Base-by-base conservation (phyloP, 1,140 invertebrate species). In the Coenobita brevimanus region DNA sequence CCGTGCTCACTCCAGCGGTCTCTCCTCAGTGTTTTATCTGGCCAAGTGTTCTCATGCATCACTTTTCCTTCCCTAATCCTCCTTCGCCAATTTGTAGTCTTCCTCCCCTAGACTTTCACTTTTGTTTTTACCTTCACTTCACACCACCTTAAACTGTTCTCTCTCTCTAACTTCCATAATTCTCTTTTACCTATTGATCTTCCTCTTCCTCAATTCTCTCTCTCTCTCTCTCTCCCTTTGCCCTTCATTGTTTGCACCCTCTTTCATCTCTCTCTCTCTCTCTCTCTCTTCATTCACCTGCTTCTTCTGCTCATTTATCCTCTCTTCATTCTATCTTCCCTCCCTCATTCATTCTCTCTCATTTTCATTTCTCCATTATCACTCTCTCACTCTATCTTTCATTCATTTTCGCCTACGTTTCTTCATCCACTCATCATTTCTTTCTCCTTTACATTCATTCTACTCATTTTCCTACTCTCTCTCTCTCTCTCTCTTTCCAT, bases 201-300 rank as follows among this genome's bases (percentile, higher is more conserved):
- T n/a, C n/a, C n/a, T n/a, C n/a, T n/a, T n/a, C n/a, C n/a, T n/a
- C n/a, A n/a, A n/a, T n/a, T 67, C 6, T 67, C 30, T 67, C 6
- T 67, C 30, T 33, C 6, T 33, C 30, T 67, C 6, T 67, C 30
- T 67, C 6, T 67, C 64, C n/a, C 6, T 33, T 8, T 67, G 8
- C n/a, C 64, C n/a, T 6, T 24, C 30, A 10, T 67, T 67, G 8
- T 67, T n/a, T 67, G 8, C n/a, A 4, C n/a, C 6, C 8, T 24
- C n/a, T 6, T 67, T 24, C n/a, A 24, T 33, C 30, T 67, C 6
- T 67, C 30, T 67, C 6, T 33, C n/a, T 67, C 6, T 24, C 30
- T 57, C 54, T 57, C n/a, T 57, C 54, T 57, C 54, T 57, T 57
- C n/a, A 57, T 57, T n/a, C n/a, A n/a, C n/a, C n/a, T n/a, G n/a